Conservation (phyloP, 2,888 invertebrate genomes). For the Tachina grossa region DNA sequence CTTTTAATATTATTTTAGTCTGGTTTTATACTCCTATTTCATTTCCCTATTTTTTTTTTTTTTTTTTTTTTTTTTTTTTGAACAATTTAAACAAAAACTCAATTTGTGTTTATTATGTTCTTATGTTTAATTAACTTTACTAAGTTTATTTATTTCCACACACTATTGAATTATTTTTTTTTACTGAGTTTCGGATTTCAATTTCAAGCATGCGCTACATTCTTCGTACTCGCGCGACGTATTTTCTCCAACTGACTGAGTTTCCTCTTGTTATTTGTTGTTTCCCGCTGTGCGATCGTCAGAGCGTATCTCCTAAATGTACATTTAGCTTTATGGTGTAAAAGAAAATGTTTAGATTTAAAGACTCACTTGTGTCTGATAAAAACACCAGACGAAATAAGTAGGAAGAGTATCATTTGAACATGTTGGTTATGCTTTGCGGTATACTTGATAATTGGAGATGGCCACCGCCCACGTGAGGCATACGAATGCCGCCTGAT, state of each 20-base stretch:
- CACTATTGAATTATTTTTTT: constrained; percentile 37
- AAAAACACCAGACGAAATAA: constrained; percentile 23
- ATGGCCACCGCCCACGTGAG: background rate
- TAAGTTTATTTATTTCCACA: constrained; percentile 47
- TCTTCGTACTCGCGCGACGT: constrained; percentile 65
- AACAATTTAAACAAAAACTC: constrained; percentile 14
- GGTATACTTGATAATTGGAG: constrained; percentile 4
- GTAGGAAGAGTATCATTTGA: constrained; percentile 12
- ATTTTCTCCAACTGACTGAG: constrained; percentile 65
- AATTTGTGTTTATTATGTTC: constrained; percentile 27
- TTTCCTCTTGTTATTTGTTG: constrained; percentile 48
- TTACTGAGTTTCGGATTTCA: constrained; percentile 39
- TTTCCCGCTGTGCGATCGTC: constrained; percentile 53
- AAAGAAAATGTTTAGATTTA: constrained; percentile 12
- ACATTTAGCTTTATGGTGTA: constrained; percentile 36
- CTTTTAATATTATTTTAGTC: background rate
- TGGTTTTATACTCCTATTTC: constrained; percentile 26
- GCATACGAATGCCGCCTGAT: background rate
- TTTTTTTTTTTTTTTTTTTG: no score
- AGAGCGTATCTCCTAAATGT: constrained; percentile 67
- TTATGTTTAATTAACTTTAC: constrained; percentile 29
- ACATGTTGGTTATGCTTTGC: constrained; percentile 46
- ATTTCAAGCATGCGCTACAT: constrained; percentile 61
- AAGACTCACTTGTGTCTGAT: constrained; percentile 43
- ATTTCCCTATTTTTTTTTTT: background rate